phyloP scores from a whole-genome alignment of 2,797 vertebrate species.

The Lagorchestes hirsutus region DNA sequence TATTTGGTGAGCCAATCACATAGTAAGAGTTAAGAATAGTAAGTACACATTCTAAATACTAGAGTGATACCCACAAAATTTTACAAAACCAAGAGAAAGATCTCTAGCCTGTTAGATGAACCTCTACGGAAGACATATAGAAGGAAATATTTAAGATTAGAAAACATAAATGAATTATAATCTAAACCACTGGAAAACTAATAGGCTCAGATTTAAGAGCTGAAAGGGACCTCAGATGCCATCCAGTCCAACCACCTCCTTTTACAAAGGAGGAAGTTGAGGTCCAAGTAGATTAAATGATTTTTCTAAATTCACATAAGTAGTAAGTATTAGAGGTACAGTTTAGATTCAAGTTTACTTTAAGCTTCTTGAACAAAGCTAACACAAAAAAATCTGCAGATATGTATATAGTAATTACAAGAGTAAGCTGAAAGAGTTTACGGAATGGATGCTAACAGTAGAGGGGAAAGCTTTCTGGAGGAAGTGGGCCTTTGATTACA shows the following conservation, averaged over 20 bases:
- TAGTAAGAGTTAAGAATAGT: neutral
- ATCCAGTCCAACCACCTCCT: neutral
- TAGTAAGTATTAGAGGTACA: neutral
- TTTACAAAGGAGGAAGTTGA: neutral
- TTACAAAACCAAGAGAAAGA: too few species aligned
- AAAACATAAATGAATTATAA: neutral
- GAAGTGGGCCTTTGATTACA: neutral
- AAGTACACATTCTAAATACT: neutral
- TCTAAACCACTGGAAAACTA: neutral
- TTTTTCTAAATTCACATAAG: neutral
- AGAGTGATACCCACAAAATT: neutral
- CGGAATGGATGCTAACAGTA: neutral
- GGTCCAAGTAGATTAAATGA: neutral
- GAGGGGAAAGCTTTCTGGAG: neutral
- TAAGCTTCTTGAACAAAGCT: neutral
- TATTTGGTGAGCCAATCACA: neutral
- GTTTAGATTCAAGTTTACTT: neutral
- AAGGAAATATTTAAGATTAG: too few species aligned
- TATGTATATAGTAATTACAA: neutral
- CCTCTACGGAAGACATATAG: too few species aligned
- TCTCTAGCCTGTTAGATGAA: too few species aligned
- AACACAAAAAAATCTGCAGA: neutral
- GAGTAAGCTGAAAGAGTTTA: neutral
- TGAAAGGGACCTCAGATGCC: too few species aligned
- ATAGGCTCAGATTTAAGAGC: neutral